Conservation (phyloP, 37 sponge, comb jelly and placozoan genomes). For the Ephydatia muelleri region DNA sequence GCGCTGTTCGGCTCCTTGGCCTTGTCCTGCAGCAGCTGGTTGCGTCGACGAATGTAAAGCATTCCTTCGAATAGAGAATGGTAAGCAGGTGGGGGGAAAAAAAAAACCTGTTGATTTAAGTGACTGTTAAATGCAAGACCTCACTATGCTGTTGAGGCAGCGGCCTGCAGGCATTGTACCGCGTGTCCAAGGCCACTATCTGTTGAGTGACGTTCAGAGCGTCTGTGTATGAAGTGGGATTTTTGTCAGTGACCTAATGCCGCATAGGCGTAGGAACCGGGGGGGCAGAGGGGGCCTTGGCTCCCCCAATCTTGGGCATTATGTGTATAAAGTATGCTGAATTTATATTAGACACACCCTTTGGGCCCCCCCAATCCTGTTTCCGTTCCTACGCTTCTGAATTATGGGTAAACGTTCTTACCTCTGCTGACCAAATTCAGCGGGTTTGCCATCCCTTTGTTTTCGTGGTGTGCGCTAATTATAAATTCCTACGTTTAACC, state of each 20-base stretch:
- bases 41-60: constrained; percentile 74
- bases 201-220: constrained; percentile 65
- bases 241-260: background rate
- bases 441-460: background rate
- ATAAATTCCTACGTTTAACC: background rate
- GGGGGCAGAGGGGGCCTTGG: too few species aligned
- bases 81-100: background rate
- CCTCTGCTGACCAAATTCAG: background rate
- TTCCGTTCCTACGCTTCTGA: too few species aligned
- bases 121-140: background rate
- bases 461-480: constrained; percentile 8
- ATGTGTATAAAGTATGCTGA: too few species aligned
- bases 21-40: constrained; percentile 82
- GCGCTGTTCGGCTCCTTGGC: constrained; percentile 41
- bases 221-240: background rate
- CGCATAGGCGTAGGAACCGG: too few species aligned
- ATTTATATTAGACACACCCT: too few species aligned
- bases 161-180: constrained; percentile 70
- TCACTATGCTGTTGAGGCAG: constrained; percentile 68
- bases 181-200: constrained; percentile 78
- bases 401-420: background rate
- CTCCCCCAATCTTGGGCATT: too few species aligned
- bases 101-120: background rate
- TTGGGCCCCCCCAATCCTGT: too few species aligned
- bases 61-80: constrained; percentile 43